A percentile compares a stretch with the other conserved stretches of the same genome.
Conservation (phyloP, 2,113 vertebrate genomes). For the Rutilus rutilus region DNA sequence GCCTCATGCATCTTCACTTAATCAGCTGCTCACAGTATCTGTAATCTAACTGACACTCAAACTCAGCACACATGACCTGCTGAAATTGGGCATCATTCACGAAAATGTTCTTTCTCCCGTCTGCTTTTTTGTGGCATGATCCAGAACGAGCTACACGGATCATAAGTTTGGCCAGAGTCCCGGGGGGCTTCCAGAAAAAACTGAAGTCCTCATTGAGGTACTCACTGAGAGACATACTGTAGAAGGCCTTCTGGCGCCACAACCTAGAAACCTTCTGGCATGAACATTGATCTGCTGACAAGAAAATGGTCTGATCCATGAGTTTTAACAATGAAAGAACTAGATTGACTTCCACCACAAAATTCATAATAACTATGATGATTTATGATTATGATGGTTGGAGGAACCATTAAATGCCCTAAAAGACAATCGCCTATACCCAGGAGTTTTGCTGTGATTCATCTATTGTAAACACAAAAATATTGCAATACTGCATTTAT, state of each 20-base stretch:
- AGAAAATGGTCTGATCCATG: slow-evolving; percentile 35
- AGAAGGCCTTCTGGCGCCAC: slow-evolving; percentile 55
- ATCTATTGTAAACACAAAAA: background rate
- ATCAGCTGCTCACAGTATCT: background rate
- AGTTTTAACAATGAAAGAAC: slow-evolving; percentile 22
- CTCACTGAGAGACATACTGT: slow-evolving; percentile 45
- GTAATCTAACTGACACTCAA: slow-evolving; percentile 24
- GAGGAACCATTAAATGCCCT: slow-evolving; percentile 32
- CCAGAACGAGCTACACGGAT: slow-evolving; percentile 50
- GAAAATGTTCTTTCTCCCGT: slow-evolving; percentile 33
- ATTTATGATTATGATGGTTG: slow-evolving; percentile 15
- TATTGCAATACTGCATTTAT: background rate
- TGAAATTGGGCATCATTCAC: slow-evolving; percentile 38
- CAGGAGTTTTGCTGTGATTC: background rate
- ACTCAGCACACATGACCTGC: slow-evolving; percentile 30
- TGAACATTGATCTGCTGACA: slow-evolving; percentile 39
- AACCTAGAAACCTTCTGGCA: slow-evolving; percentile 48
- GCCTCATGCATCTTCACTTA: too few species aligned
- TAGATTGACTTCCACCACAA: slow-evolving; percentile 33
- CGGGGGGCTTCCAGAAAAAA: slow-evolving; percentile 44
- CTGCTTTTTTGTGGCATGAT: slow-evolving; percentile 39
- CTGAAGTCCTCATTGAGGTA: slow-evolving; percentile 51
- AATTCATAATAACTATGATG: slow-evolving; percentile 28
- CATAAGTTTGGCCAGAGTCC: slow-evolving; percentile 57
- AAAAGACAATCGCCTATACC: background rate